phyloP scores from a whole-genome alignment of 2,113 vertebrate genomes.

The Alosa alosa region DNA sequence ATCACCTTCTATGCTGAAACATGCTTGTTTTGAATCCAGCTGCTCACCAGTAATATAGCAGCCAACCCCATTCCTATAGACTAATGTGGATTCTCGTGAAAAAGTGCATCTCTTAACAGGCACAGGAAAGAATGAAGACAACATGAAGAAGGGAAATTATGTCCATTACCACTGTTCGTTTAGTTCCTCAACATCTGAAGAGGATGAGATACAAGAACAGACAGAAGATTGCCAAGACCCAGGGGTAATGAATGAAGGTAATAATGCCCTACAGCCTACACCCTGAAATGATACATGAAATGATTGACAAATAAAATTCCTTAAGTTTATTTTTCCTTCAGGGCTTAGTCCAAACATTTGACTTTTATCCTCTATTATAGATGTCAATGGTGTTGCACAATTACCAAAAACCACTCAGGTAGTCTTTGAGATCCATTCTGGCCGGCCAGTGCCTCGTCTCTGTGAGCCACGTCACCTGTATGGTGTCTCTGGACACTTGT shows the following conservation, averaged over 20 bases:
- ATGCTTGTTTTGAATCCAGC: too few species aligned
- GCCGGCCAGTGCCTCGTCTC: conserved; percentile 59
- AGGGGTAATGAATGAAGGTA: conserved; percentile 8
- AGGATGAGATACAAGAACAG: not conserved
- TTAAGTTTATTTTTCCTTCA: too few species aligned
- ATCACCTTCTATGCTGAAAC: too few species aligned
- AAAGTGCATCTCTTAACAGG: not conserved
- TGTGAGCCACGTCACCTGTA: conserved; percentile 62
- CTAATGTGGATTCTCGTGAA: not conserved
- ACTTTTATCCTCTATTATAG: conserved; percentile 26
- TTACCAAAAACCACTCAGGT: conserved; percentile 66
- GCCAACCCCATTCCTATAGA: too few species aligned
- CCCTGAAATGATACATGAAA: too few species aligned
- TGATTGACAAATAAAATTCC: too few species aligned
- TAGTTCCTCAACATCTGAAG: conserved; percentile 25
- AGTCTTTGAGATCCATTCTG: conserved; percentile 60
- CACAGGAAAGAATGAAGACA: conserved; percentile 7
- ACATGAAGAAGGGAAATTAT: not conserved
- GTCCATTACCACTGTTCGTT: not conserved
- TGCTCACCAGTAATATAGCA: too few species aligned
- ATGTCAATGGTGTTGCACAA: not conserved
- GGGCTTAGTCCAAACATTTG: not conserved
- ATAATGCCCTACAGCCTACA: not conserved
- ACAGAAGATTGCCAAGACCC: not conserved
- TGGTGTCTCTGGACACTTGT: conserved; percentile 36